phyloP scores from a whole-genome alignment of 2,113 vertebrate genomes.

The Piprites chloris region DNA sequence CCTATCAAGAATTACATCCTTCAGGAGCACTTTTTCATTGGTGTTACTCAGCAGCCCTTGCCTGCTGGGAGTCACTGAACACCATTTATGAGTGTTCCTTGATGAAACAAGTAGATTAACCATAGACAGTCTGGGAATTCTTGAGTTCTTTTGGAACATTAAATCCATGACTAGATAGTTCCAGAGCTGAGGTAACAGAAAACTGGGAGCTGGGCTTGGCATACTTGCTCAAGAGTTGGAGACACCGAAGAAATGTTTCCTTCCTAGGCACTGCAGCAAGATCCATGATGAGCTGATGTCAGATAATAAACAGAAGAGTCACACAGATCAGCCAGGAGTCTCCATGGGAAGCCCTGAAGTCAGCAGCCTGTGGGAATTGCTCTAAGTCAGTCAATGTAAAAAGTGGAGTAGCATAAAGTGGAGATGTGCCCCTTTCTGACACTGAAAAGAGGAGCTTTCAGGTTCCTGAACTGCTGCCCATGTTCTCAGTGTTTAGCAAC shows the following conservation, averaged over 20 bases:
- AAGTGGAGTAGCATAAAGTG: not conserved
- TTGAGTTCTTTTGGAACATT: not conserved
- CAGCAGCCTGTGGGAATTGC: not conserved
- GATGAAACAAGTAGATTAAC: not conserved
- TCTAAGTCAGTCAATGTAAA: not conserved
- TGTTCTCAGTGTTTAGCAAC: not conserved
- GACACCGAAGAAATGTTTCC: not conserved
- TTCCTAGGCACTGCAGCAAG: not conserved
- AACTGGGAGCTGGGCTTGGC: not conserved
- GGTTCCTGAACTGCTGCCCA: not conserved
- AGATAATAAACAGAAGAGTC: not conserved
- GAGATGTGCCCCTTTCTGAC: not conserved
- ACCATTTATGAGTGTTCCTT: not conserved
- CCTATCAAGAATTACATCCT: not conserved
- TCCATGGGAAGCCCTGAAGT: not conserved
- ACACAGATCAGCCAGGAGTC: not conserved
- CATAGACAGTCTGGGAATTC: not conserved
- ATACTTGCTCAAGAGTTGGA: not conserved
- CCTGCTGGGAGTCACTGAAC: not conserved
- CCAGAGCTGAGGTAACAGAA: not conserved
- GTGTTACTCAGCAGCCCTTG: not conserved
- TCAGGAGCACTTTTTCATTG: not conserved
- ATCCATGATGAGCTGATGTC: not conserved
- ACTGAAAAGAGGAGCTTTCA: not conserved
- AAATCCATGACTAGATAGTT: not conserved